Evolutionary conservation across 1,140 invertebrate genomes (phyloP), one percentile per base, ranked within the genome.

Genomic region (Leptinotarsa undecemlineata): DNA sequence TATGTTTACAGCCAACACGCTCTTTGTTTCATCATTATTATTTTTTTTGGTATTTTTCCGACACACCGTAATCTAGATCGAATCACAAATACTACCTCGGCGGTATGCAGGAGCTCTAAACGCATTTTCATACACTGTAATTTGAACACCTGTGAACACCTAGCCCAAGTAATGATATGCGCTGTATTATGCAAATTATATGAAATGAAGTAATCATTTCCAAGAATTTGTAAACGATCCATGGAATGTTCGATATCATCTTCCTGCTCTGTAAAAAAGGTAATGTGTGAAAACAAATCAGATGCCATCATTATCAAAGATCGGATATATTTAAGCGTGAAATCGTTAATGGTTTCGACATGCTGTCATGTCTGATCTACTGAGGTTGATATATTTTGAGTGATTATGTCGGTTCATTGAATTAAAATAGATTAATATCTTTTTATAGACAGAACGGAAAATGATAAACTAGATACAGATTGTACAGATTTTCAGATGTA

Each of bases 131-230:
- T 57, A 15, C 4, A 4, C 17, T 57, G n/a, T 57, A 57, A 57
- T 57, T 19, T 57, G 51, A 57, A 57, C 51, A 57, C 51, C 51
- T 57, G 51, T 17, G 51, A 57, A 57, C 51, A 8, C 17, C n/a
- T 57, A 17, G 14, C 51, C 15, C 51, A 57, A 6, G 6, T 57
- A 57, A 57, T 57, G 17, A 57, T 57, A 57, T 19, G 51, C 17
- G 17, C 17, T 17, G 6, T 57, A 19, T 17, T 17, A 57, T 57
- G 51, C 51, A 57, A 57, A 57, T 57, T 57, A 15, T 11, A 15
- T 57, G 51, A 57, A 42, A 57, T 57, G 51, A 57, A 57, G 51
- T 19, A 57, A 57, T 57, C 51, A 57, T 57, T 42, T 57, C 51
- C 51, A 57, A 57, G 51, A 57, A 57, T 17, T 57, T 17, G 51